phyloP scores from a whole-genome alignment of 2,113 vertebrate species.

The Spermophilus dauricus region DNA sequence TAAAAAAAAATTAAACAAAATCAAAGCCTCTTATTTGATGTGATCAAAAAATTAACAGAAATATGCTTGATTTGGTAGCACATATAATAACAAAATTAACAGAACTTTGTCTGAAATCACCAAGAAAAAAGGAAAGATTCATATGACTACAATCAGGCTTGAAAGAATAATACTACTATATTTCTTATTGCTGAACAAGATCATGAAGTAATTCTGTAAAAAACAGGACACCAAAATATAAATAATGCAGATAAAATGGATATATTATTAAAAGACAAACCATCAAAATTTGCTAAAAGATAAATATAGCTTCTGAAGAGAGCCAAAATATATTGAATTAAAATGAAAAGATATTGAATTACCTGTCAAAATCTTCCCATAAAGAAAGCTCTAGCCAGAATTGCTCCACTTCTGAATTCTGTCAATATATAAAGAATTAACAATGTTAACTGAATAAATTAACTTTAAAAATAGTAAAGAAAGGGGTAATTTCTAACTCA shows the following conservation, averaged over 20 bases:
- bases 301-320: not conserved
- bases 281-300: not conserved
- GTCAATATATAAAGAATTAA: not conserved
- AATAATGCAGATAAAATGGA: not conserved
- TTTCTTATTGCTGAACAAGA: not conserved
- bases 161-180: not conserved
- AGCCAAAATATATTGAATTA: too few species aligned
- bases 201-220: not conserved
- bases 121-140: not conserved
- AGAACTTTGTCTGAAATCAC: not conserved
- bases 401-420: not conserved
- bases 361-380: not conserved
- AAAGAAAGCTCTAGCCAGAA: too few species aligned
- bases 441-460: not conserved
- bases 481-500: not conserved
- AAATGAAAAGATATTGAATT: not conserved
- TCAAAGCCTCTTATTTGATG: not conserved
- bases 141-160: not conserved
- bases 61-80: too few species aligned
- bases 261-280: not conserved
- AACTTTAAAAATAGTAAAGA: not conserved
- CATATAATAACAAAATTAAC: not conserved
- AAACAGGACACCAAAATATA: not conserved
- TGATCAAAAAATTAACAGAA: not conserved
- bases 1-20: not conserved